Conservation (phyloP, 2,888 invertebrate species). For the Linnaemya tessellans region DNA sequence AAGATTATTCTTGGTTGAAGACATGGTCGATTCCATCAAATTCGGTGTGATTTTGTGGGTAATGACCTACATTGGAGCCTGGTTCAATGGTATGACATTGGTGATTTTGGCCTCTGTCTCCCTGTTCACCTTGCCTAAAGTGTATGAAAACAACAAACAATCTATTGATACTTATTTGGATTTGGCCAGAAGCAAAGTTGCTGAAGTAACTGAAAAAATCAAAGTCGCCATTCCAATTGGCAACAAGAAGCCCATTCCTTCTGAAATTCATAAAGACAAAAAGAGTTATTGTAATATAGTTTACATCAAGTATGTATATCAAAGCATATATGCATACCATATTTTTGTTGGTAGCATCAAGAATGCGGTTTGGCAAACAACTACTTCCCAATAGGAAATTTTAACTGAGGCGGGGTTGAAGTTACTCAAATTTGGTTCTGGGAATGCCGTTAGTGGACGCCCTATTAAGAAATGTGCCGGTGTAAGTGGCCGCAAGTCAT, state of each 20-base stretch:
- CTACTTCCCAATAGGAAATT: no score
- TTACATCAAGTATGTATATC: no score
- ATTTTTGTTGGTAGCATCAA: no score
- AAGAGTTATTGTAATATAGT: no score
- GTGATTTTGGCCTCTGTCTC: conserved; percentile 97
- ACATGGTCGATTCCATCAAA: conserved; percentile 97
- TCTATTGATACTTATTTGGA: conserved; percentile 96
- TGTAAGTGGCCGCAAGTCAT: no score
- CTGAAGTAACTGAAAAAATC: conserved; percentile 94
- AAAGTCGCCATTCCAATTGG: conserved; percentile 95
- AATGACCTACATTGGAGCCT: conserved; percentile 98
- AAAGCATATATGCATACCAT: no score
- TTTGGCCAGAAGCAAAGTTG: conserved; percentile 93
- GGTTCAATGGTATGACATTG: conserved; percentile 99
- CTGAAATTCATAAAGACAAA: conserved; percentile 90
- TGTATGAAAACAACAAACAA: conserved; percentile 96
- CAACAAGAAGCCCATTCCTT: conserved; percentile 89
- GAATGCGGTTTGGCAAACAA: no score
- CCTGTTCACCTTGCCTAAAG: conserved; percentile 97
- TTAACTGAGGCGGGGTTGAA: no score
- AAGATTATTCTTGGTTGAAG: conserved; percentile 97
- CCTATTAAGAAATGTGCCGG: no score
- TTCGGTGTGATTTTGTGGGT: conserved; percentile 98
- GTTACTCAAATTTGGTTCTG: no score
- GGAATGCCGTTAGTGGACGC: no score